Percentiles rank a stretch among this genome's conserved stretches.
Conservation (phyloP, 2,113 vertebrate species). For the Corythornis vintsioides region DNA sequence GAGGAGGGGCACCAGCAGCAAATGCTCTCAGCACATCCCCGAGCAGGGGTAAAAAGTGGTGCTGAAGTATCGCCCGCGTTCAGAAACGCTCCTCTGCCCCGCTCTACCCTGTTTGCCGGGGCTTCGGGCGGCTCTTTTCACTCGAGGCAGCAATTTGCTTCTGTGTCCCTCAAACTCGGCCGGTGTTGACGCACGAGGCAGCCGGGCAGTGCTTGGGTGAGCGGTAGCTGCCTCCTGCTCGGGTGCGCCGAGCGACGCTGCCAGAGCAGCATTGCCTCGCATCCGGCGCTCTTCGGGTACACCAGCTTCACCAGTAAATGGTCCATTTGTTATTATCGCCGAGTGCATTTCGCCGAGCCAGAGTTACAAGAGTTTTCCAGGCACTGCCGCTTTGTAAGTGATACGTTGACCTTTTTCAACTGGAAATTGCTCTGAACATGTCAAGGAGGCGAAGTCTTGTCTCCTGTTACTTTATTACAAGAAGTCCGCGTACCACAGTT, state of each 20-base stretch:
- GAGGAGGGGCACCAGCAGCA: neutral
- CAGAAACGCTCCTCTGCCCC: accelerated
- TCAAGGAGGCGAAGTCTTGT: neutral
- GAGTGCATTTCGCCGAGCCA: neutral
- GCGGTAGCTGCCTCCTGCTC: no score
- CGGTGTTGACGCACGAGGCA: accelerated
- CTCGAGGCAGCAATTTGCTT: neutral
- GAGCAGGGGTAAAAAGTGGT: neutral
- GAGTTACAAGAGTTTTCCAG: constrained; percentile 18
- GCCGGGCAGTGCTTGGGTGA: neutral
- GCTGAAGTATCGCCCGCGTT: neutral
- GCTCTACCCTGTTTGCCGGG: accelerated
- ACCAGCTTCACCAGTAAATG: neutral
- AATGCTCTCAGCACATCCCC: neutral
- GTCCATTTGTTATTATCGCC: neutral
- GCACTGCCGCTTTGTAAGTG: neutral
- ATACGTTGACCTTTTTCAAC: neutral
- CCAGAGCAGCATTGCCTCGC: neutral
- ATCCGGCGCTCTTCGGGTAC: neutral
- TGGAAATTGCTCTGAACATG: neutral
- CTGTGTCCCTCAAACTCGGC: accelerated
- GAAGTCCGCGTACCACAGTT: neutral
- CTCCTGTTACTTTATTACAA: neutral
- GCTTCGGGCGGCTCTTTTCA: accelerated
- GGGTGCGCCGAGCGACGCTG: no score